Conservation (phyloP, 2,888 invertebrate species). For the Strigamia transsilvanica region DNA sequence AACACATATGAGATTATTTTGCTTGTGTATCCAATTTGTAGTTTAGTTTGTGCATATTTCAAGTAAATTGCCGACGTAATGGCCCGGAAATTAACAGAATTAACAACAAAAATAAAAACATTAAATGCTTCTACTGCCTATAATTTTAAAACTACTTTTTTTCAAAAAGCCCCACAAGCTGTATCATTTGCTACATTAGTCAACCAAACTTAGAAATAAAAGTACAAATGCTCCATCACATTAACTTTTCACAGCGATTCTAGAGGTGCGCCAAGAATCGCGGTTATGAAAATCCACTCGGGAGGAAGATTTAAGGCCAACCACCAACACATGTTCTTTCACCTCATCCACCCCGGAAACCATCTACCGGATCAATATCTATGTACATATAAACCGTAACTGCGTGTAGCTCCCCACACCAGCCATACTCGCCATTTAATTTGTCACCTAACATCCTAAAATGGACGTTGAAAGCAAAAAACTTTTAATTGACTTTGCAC, state of each 20-base stretch:
- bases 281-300: constrained; percentile 33
- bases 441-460: background rate
- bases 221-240: background rate
- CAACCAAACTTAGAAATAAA: too few relatives aligned
- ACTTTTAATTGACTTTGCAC: constrained; percentile 36
- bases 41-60: too few relatives aligned
- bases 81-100: too few relatives aligned
- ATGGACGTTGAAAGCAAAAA: background rate
- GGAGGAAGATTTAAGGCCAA: constrained; percentile 45
- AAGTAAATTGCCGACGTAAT: too few relatives aligned
- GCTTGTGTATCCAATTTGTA: too few relatives aligned
- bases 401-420: background rate
- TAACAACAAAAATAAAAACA: too few relatives aligned
- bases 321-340: constrained; percentile 48
- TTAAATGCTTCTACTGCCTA: too few relatives aligned
- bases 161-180: too few relatives aligned
- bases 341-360: constrained; percentile 37
- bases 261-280: background rate
- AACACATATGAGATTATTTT: too few relatives aligned
- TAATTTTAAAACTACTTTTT: too few relatives aligned
- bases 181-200: too few relatives aligned
- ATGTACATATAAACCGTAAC: constrained; percentile 29
- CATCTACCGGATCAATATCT: constrained; percentile 19
- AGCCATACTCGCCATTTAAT: background rate
- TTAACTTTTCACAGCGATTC: background rate